Evolutionary conservation across 2,113 vertebrate genomes (phyloP), one percentile per base, ranked within the genome.

Genomic region (Dasyprocta punctata): DNA sequence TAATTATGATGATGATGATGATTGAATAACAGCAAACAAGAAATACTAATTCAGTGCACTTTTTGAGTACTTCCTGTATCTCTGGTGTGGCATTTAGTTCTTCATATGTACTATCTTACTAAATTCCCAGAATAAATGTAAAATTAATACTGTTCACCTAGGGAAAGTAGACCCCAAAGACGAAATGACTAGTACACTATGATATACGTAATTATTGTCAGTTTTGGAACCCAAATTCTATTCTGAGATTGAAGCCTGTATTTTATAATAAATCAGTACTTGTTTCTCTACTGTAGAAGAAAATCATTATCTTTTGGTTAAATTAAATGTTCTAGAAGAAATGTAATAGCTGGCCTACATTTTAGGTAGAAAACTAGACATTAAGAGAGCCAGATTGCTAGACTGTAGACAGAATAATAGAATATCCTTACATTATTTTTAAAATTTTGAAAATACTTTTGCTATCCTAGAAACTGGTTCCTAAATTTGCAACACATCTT

Each of bases 371-470:
- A 84, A 92, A 63, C 14, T 54, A 61, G 11, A 73, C 9, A 44
- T 10, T 14, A 88, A 93, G 36, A 78, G 4, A 86, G 14, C 3
- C 47, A 60, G 13, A 54, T 67, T 82, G 10, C 5, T 75, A 14
- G 19, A 67, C 1, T 90, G 1, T 38, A 87, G 41, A 67, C 33
- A 86, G 52, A 49, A 83, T 63, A 63, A 75, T 24, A 61, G 1
- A 86, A 28, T 54, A 67, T n/a, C 7, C 63, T 20, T 56, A 24
- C 7, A 6, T 22, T 58, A 69, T 22, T 26, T 60, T 77, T 47
- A 20, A 61, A 58, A 88, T 36, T 86, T 52, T 85, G 4, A 96
- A 41, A 47, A 20, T 77, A 85, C 38, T 58, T 92, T 97, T 88
- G 14, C 22, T 14, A 77, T 67, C 7, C 14, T 69, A 91, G n/a